phyloP scores from a whole-genome alignment of 2,888 invertebrate genomes.

The Caradrina kadenii region DNA sequence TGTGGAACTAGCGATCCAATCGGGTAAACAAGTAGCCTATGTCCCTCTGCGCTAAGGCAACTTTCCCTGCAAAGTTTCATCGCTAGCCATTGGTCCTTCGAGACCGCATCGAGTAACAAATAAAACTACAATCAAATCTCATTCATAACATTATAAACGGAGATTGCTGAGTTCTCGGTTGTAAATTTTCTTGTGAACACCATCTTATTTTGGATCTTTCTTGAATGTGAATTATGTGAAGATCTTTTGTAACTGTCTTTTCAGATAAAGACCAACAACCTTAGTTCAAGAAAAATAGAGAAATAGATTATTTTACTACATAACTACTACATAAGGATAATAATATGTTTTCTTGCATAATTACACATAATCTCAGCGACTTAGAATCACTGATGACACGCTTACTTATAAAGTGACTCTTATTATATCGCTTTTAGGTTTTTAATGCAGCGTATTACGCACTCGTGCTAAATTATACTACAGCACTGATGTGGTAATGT shows the following conservation, averaged over 20 bases:
- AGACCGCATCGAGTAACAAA: slow-evolving; percentile 56
- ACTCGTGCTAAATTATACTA: too few relatives aligned
- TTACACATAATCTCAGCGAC: background rate
- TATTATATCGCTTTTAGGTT: too few relatives aligned
- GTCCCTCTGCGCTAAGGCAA: slow-evolving; percentile 55
- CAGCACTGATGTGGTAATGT: too few relatives aligned
- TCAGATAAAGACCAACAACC: background rate
- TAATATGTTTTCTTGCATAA: background rate
- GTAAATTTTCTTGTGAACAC: slow-evolving; percentile 34
- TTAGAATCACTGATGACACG: too few relatives aligned
- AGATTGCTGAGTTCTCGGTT: slow-evolving; percentile 38
- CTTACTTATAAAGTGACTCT: too few relatives aligned
- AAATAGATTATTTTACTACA: too few relatives aligned
- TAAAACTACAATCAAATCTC: slow-evolving; percentile 60
- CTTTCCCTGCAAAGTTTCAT: slow-evolving; percentile 59
- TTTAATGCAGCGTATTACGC: too few relatives aligned
- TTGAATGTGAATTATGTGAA: slow-evolving; percentile 2
- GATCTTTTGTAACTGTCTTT: slow-evolving; percentile 14
- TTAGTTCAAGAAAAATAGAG: background rate
- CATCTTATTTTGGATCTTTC: slow-evolving; percentile 18
- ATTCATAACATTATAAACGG: slow-evolving; percentile 58
- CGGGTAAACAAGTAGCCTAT: slow-evolving; percentile 57
- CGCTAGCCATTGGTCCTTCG: slow-evolving; percentile 49
- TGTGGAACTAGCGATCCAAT: slow-evolving; percentile 56
- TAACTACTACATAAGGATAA: too few relatives aligned